A percentile compares a stretch with the other conserved stretches of the same genome.
These are phyloP conservation scores for Tromatobia lineatoria DNA, from an alignment of 2,888 invertebrate genomes.

Conservation along the genomic window DNA sequence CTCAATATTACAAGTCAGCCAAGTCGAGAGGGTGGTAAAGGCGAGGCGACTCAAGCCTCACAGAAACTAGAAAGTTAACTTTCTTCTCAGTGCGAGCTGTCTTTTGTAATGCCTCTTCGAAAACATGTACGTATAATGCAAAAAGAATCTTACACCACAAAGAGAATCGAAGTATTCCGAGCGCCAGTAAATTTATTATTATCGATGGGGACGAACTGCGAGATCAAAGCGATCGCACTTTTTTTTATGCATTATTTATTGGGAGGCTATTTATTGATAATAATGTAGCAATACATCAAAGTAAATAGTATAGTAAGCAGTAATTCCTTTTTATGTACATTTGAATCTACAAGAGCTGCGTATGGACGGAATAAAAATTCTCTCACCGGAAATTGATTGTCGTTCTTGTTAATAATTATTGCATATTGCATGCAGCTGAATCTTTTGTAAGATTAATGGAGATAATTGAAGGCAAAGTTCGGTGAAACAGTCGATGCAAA, in stretches of 20 bases:
- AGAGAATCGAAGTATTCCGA: constrained; percentile 5
- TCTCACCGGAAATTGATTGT: constrained; percentile 37
- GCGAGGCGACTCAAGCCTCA: background rate
- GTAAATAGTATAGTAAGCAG: too few species aligned
- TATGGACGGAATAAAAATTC: background rate
- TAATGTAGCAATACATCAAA: too few species aligned
- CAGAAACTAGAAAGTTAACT: constrained; percentile 20
- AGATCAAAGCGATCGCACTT: constrained; percentile 5
- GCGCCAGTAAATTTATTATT: constrained; percentile 32
- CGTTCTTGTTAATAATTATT: constrained; percentile 46
- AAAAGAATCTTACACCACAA: background rate
- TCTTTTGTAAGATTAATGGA: constrained; percentile 65
- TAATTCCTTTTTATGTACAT: background rate
- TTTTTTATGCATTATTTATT: background rate
- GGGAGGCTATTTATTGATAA: background rate
- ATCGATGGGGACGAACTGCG: background rate
- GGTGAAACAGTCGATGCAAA: background rate
- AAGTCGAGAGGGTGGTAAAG: constrained; percentile 6
- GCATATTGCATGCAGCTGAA: constrained; percentile 25
- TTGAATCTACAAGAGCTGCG: background rate
- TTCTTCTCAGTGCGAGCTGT: background rate
- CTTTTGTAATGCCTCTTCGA: background rate
- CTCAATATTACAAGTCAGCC: constrained; percentile 55
- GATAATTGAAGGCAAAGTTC: constrained; percentile 29
- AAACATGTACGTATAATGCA: background rate